Evolutionary conservation across 2,888 invertebrate genomes (phyloP).

Genomic region (Idaea dimidiata): DNA sequence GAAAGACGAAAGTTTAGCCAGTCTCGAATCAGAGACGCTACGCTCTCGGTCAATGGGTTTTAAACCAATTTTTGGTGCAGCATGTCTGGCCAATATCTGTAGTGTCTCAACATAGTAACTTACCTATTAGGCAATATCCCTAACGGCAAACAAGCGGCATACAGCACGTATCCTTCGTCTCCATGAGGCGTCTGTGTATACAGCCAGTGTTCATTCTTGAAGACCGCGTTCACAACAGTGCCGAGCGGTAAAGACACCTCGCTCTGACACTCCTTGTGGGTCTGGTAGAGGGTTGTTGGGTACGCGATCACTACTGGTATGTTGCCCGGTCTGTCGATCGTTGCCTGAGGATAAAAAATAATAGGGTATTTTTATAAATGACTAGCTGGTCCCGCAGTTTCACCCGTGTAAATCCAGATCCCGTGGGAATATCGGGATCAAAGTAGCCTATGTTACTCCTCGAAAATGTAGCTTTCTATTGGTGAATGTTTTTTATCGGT

Average conservation of each 20-base stretch:
- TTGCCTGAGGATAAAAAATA: constrained; percentile 74
- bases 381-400: too few species aligned
- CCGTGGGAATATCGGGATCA: too few species aligned
- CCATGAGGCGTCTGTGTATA: constrained; percentile 93
- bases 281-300: constrained; percentile 87
- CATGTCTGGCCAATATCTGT: too few species aligned
- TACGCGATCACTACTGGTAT: constrained; percentile 91
- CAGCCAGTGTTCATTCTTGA: constrained; percentile 91
- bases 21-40: constrained; percentile 85
- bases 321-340: constrained; percentile 90
- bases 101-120: constrained; percentile 13
- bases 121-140: constrained; percentile 84
- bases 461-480: too few species aligned
- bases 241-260: constrained; percentile 88
- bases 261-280: constrained; percentile 84
- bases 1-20: too few species aligned
- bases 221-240: constrained; percentile 92
- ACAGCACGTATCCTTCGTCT: constrained; percentile 90
- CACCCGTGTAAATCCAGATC: too few species aligned
- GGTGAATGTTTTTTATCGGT: too few species aligned
- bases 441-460: too few species aligned
- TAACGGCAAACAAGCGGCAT: constrained; percentile 88
- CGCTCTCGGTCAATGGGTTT: too few species aligned
- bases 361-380: too few species aligned
- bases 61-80: too few species aligned